Conservation (phyloP, 2,113 vertebrate genomes). For the Oryctolagus cuniculus region mOryCun1.1 NC_091433.1:128421501-128422000, state of each 20-base stretch:
- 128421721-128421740: not conserved
- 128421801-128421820: constrained; percentile 42
- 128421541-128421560: not conserved
- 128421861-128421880: constrained; percentile 90
- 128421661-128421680: not conserved
- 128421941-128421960: not conserved
- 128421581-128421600: not conserved
- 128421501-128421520: not conserved
- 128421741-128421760: not conserved
- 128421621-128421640: not conserved
- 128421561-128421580: not conserved
- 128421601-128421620: not conserved
- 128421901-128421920: constrained; percentile 86
- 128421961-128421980: not conserved
- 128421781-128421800: not conserved
- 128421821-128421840: constrained; percentile 93
- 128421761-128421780: not conserved
- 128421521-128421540: not conserved
- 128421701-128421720: not conserved
- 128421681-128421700: not conserved
- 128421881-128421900: constrained; percentile 91
- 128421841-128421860: constrained; percentile 89
- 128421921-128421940: constrained; percentile 25
- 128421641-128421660: not conserved
- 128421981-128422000: not conserved